phyloP scores from a whole-genome alignment of 1,140 invertebrate genomes.

The Euschistus heros region DNA sequence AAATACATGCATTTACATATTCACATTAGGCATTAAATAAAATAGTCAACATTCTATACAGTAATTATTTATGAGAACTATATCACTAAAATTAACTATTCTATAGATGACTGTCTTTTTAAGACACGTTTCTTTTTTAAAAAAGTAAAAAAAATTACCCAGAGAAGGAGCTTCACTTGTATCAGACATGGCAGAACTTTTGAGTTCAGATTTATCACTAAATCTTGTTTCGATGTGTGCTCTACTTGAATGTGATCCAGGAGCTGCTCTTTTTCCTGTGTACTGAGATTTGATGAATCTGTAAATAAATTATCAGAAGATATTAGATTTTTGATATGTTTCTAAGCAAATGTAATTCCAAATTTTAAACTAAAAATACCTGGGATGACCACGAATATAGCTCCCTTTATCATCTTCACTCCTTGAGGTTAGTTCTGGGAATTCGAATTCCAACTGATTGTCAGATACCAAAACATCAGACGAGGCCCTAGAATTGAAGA shows the following conservation, averaged over 20 bases:
- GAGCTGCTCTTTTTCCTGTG: conserved; percentile 55
- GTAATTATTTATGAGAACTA: too few relatives aligned
- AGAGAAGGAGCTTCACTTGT: conserved; percentile 86
- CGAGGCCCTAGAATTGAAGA: conserved; percentile 29
- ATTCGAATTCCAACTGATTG: conserved; percentile 49
- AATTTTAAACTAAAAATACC: conserved; percentile 38
- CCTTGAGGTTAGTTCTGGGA: conserved; percentile 51
- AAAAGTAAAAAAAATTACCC: conserved; percentile 66
- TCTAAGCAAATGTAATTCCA: not conserved
- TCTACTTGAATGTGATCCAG: conserved; percentile 73
- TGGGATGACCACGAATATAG: conserved; percentile 45
- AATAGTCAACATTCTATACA: too few relatives aligned
- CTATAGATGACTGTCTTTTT: conserved; percentile 87
- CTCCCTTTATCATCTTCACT: conserved; percentile 52
- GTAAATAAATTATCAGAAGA: conserved; percentile 16
- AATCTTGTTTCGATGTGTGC: conserved; percentile 54
- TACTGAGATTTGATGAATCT: conserved; percentile 70
- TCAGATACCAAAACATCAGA: conserved; percentile 31
- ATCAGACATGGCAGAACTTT: conserved; percentile 85
- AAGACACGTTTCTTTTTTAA: conserved; percentile 74
- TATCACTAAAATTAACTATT: too few relatives aligned
- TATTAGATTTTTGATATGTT: not conserved
- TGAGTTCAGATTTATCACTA: conserved; percentile 60
- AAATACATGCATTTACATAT: too few relatives aligned
- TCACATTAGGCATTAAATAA: too few relatives aligned